Evolutionary conservation across 2,113 vertebrate genomes (phyloP).

Genomic region (Heterochromis multidens): DNA sequence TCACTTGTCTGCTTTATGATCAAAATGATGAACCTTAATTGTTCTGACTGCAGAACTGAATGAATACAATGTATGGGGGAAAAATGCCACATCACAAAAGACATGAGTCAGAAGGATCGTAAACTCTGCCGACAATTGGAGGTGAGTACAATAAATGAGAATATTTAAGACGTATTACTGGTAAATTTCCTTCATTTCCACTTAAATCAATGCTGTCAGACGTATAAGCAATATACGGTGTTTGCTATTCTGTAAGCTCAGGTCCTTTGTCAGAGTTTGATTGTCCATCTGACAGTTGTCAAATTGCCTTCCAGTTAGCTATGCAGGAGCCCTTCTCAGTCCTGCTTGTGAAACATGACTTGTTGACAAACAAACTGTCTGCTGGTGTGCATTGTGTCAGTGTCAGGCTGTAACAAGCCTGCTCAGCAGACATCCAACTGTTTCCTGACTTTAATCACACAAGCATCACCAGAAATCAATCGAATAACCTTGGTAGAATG

Average conservation of each 20-base stretch:
- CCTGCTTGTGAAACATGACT: constrained; percentile 22
- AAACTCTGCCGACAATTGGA: neutral
- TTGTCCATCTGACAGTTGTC: neutral
- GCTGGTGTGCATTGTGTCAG: neutral
- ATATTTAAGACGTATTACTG: neutral
- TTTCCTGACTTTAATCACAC: constrained; percentile 54
- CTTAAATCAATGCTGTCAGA: neutral
- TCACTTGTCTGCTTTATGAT: neutral
- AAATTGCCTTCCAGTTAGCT: constrained; percentile 10
- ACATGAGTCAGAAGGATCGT: neutral
- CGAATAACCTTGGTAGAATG: constrained; percentile 31
- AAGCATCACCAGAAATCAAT: constrained; percentile 52
- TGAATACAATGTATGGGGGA: neutral
- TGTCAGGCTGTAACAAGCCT: constrained; percentile 16
- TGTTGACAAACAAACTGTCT: constrained; percentile 49
- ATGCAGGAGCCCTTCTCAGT: neutral
- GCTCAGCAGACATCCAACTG: constrained; percentile 38
- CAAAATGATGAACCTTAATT: neutral
- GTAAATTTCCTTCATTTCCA: neutral
- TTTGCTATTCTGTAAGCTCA: neutral
- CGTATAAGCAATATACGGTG: neutral
- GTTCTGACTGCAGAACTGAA: neutral
- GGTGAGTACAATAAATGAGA: neutral
- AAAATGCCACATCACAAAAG: neutral
- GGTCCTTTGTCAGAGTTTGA: neutral